These are phyloP conservation scores for Lytechinus variegatus DNA, from an alignment of 35 echinoderm and acorn worm genomes.

Conservation along the genomic window DNA sequence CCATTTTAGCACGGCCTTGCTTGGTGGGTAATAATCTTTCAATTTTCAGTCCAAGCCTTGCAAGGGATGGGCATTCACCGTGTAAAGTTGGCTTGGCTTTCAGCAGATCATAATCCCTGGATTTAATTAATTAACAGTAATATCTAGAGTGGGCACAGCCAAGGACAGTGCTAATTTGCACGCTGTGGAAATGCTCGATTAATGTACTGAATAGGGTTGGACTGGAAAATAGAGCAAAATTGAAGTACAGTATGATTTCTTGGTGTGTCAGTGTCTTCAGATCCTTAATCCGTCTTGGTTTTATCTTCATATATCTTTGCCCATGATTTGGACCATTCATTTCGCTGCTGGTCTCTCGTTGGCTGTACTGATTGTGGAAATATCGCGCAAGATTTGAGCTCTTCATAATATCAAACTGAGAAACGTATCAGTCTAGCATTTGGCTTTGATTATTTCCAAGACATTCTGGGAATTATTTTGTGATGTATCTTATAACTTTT, in stretches of 20 bases:
- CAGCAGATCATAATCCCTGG: background rate
- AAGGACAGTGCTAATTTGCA: background rate
- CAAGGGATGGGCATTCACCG: background rate
- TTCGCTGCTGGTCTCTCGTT: background rate
- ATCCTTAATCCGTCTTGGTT: background rate
- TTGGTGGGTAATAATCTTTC: background rate
- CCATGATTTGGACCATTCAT: background rate
- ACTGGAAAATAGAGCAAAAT: background rate
- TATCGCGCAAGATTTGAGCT: background rate
- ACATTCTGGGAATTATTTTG: background rate
- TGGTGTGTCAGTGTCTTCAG: background rate
- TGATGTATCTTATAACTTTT: background rate
- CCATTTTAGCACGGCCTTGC: background rate
- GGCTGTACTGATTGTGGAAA: background rate
- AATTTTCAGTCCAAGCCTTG: background rate
- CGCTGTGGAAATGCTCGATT: background rate
- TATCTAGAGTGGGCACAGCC: background rate
- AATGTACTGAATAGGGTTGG: background rate
- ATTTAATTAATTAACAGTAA: constrained; percentile 12
- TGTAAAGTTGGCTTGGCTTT: background rate
- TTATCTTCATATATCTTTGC: background rate
- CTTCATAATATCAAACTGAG: no score
- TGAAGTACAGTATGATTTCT: background rate
- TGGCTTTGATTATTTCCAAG: background rate
- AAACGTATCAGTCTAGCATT: no score